These are phyloP conservation scores for Athetis lepigone DNA, from an alignment of 2,888 invertebrate species.

Conservation along the genomic window DNA sequence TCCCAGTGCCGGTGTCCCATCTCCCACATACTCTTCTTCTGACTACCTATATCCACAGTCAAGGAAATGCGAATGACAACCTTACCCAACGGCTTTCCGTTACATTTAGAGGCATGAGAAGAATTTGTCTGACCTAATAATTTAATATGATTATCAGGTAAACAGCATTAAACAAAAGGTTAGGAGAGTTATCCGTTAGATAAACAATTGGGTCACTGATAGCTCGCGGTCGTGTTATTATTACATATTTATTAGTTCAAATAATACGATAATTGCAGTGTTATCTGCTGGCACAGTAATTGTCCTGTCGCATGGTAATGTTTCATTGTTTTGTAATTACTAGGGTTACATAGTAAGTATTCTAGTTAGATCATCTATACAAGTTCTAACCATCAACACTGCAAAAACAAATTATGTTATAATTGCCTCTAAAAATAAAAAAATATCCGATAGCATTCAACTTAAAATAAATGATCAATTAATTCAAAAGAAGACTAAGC, in stretches of 20 bases:
- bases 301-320: background rate
- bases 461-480: too few species aligned
- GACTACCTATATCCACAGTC: too few species aligned
- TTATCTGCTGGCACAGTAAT: slow-evolving; percentile 12
- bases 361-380: too few species aligned
- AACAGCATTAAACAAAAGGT: slow-evolving; percentile 17
- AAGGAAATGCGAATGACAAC: too few species aligned
- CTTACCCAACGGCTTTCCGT: background rate
- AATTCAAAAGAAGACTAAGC: too few species aligned
- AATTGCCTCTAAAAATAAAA: too few species aligned
- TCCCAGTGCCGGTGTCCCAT: too few species aligned
- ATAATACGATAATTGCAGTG: slow-evolving; percentile 8
- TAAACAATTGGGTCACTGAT: slow-evolving; percentile 69
- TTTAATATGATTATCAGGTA: slow-evolving; percentile 17
- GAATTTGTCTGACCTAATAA: background rate
- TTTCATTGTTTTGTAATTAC: background rate
- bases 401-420: too few species aligned
- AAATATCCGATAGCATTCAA: too few species aligned
- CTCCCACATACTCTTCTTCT: too few species aligned
- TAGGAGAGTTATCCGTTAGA: slow-evolving; percentile 44
- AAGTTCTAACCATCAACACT: too few species aligned
- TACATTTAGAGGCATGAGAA: background rate
- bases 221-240: slow-evolving; percentile 34
- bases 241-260: slow-evolving; percentile 12
- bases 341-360: slow-evolving; percentile 18